These are phyloP conservation scores for Clanis bilineata DNA, from an alignment of 2,888 invertebrate species.

Conservation along the genomic window DNA sequence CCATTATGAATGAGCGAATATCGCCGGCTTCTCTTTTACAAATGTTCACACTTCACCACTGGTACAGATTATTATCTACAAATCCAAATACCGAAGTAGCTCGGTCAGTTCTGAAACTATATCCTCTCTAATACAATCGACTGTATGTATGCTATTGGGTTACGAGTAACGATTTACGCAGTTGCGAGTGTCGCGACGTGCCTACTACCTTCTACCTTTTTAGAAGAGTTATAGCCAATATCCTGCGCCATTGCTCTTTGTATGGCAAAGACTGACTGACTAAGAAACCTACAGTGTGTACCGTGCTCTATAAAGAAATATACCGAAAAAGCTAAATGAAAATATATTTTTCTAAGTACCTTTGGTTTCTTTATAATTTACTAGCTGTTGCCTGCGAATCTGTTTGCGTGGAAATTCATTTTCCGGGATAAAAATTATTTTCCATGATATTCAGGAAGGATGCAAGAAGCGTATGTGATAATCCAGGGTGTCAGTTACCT, in stretches of 20 bases:
- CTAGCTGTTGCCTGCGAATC: too few species aligned
- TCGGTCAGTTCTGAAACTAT: background rate
- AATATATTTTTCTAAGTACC: background rate
- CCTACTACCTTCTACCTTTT: conserved; percentile 59
- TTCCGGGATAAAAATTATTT: too few species aligned
- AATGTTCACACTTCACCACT: too few species aligned
- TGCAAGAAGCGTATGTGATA: too few species aligned
- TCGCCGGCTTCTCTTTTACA: too few species aligned
- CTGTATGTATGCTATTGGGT: conserved; percentile 58
- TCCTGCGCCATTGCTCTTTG: conserved; percentile 56
- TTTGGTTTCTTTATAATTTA: too few species aligned
- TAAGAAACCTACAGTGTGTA: conserved; percentile 56
- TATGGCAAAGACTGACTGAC: conserved; percentile 62
- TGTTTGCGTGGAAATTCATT: too few species aligned
- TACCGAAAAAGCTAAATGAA: conserved; percentile 19
- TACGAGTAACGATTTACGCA: too few species aligned
- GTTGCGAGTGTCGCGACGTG: conserved; percentile 41
- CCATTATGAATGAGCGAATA: too few species aligned
- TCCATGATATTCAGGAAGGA: too few species aligned
- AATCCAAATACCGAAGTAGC: background rate
- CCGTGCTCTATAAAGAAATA: too few species aligned
- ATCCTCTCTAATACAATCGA: conserved; percentile 1
- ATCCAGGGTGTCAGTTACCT: too few species aligned
- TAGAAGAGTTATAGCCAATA: conserved; percentile 56
- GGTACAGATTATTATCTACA: conserved; percentile 4